These are phyloP conservation scores for Rhamnusium bicolor DNA, from an alignment of 2,888 invertebrate species.

Conservation along the genomic window DNA sequence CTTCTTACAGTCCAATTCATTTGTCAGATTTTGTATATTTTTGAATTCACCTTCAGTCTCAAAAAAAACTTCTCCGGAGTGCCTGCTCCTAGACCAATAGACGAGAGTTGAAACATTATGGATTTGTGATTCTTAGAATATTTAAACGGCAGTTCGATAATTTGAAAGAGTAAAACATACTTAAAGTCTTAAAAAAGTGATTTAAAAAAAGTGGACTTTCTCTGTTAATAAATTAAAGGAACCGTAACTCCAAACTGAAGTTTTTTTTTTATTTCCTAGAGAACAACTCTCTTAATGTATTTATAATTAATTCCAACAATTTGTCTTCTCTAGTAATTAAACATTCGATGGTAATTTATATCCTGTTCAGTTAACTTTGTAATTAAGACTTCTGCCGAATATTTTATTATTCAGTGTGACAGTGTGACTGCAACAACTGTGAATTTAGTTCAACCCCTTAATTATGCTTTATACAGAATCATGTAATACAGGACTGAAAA, in stretches of 20 bases:
- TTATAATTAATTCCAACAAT: conserved; percentile 5
- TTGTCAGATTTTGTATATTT: too few species aligned
- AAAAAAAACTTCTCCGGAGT: too few species aligned
- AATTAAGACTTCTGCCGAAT: conserved; percentile 7
- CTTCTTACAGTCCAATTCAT: too few species aligned
- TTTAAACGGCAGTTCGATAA: not conserved
- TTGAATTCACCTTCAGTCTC: too few species aligned
- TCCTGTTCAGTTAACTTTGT: conserved; percentile 6
- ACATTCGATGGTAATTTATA: conserved; percentile 7
- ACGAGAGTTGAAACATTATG: too few species aligned
- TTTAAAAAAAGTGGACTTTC: not conserved
- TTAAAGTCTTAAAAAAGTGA: not conserved
- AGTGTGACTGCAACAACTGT: not conserved
- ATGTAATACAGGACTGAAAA: not conserved
- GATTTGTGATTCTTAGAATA: too few species aligned
- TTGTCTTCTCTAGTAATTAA: conserved; percentile 4
- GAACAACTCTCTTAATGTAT: not conserved
- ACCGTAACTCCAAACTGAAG: too few species aligned
- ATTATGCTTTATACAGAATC: not conserved
- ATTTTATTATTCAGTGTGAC: conserved; percentile 11
- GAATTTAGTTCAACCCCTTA: not conserved
- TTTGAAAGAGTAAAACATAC: not conserved
- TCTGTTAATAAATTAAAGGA: too few species aligned
- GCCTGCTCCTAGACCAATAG: too few species aligned
- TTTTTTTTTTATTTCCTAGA: not conserved